Evolutionary conservation across 1,140 invertebrate species (phyloP).

Genomic region (Thaumetopoea pityocampa): DNA sequence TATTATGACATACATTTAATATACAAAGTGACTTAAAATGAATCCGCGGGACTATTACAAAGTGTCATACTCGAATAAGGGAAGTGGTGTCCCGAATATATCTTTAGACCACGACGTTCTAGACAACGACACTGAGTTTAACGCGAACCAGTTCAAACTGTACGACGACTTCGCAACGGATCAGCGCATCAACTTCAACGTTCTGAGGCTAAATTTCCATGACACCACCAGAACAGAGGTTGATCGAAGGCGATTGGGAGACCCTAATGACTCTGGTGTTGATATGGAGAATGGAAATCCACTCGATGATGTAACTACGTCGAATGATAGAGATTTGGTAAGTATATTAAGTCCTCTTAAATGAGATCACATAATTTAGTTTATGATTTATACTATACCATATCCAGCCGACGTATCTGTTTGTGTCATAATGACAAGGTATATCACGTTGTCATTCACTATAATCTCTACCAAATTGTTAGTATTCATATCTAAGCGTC

Average conservation of each 20-base stretch:
- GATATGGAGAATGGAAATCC: constrained; percentile 67
- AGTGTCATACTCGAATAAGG: constrained; percentile 48
- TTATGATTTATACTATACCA: too few relatives aligned
- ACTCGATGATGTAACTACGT: constrained; percentile 39
- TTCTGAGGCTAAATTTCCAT: constrained; percentile 48
- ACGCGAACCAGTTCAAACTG: constrained; percentile 66
- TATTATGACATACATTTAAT: constrained; percentile 9
- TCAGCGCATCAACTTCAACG: constrained; percentile 55
- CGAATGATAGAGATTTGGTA: constrained; percentile 62
- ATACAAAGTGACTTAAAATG: constrained; percentile 42
- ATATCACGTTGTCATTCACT: too few relatives aligned
- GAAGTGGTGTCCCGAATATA: constrained; percentile 29
- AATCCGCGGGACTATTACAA: constrained; percentile 60
- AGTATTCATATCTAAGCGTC: too few relatives aligned
- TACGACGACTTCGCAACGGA: constrained; percentile 66
- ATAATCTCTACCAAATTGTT: too few relatives aligned
- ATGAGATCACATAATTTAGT: too few relatives aligned
- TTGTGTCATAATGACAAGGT: too few relatives aligned
- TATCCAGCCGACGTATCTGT: too few relatives aligned
- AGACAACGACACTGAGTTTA: constrained; percentile 67
- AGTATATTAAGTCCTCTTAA: constrained; percentile 30
- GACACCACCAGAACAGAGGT: constrained; percentile 40
- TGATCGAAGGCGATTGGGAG: constrained; percentile 34
- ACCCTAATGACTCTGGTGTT: constrained; percentile 64
- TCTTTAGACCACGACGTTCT: constrained; percentile 38